Conservation (phyloP, 2,113 vertebrate genomes). For the Sylvilagus bachmani region DNA sequence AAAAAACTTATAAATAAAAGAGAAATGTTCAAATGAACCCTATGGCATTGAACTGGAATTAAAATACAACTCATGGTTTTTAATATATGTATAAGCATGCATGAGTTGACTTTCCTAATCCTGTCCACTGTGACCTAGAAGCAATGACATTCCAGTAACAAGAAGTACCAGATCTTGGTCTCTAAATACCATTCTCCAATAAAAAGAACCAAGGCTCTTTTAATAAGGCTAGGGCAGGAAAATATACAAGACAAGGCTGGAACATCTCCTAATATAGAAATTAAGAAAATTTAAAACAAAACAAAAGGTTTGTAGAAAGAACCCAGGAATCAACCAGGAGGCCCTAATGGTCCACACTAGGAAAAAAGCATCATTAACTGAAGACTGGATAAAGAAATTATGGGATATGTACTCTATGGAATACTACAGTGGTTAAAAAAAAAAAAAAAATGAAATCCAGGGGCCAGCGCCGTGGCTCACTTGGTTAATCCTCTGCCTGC, state of each 20-base stretch:
- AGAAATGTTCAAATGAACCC: constrained; percentile 9
- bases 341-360: neutral
- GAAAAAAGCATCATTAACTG: neutral
- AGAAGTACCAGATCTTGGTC: neutral
- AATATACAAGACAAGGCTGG: neutral
- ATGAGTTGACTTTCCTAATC: neutral
- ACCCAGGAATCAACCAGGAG: neutral
- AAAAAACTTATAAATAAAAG: neutral
- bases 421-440: too few relatives aligned
- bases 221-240: neutral
- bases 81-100: neutral
- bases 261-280: neutral
- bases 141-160: neutral
- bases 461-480: too few relatives aligned
- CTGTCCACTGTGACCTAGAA: neutral
- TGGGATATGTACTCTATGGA: too few relatives aligned
- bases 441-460: too few relatives aligned
- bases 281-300: neutral
- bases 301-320: neutral
- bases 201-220: neutral
- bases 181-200: neutral
- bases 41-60: neutral
- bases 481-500: too few relatives aligned
- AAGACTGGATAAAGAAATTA: too few relatives aligned
- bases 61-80: neutral